A percentile compares a stretch with the other conserved stretches of the same genome.
Conservation (phyloP, 2,888 invertebrate species). For the Pyrgus malvae region DNA sequence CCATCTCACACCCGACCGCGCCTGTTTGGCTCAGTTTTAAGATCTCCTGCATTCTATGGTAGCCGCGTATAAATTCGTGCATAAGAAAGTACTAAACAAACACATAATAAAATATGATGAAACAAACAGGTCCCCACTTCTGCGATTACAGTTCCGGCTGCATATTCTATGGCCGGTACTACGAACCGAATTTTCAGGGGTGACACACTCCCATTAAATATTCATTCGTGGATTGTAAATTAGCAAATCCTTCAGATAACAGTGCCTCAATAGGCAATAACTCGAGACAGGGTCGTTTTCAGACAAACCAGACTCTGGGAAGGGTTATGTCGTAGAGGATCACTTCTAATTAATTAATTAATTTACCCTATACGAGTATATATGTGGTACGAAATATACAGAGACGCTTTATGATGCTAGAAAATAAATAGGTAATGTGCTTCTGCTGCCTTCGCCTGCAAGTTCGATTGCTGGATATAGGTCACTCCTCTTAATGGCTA, state of each 20-base stretch:
- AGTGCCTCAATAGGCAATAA: slow-evolving; percentile 51
- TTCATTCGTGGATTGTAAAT: slow-evolving; percentile 74
- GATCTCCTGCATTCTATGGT: no score
- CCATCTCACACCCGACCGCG: no score
- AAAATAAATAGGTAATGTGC: not conserved
- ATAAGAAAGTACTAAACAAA: not conserved
- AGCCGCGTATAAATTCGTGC: no score
- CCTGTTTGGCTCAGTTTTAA: no score
- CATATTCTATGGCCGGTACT: slow-evolving; percentile 41
- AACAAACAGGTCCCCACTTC: slow-evolving; percentile 29
- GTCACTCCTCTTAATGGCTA: no score
- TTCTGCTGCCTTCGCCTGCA: no score
- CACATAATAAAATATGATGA: not conserved
- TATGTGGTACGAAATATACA: slow-evolving; percentile 7
- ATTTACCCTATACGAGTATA: no score
- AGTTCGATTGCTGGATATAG: no score
- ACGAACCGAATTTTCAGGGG: slow-evolving; percentile 63
- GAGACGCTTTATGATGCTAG: no score
- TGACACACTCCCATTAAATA: slow-evolving; percentile 70
- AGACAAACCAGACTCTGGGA: slow-evolving; percentile 11
- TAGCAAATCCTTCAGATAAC: slow-evolving; percentile 65
- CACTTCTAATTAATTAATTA: slow-evolving; percentile 13
- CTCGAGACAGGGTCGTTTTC: slow-evolving; percentile 37
- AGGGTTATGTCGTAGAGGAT: slow-evolving; percentile 16
- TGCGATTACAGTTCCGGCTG: slow-evolving; percentile 26